These are phyloP conservation scores for Helicoverpa zea DNA, from an alignment of 1,140 invertebrate genomes.

Conservation along the genomic window DNA sequence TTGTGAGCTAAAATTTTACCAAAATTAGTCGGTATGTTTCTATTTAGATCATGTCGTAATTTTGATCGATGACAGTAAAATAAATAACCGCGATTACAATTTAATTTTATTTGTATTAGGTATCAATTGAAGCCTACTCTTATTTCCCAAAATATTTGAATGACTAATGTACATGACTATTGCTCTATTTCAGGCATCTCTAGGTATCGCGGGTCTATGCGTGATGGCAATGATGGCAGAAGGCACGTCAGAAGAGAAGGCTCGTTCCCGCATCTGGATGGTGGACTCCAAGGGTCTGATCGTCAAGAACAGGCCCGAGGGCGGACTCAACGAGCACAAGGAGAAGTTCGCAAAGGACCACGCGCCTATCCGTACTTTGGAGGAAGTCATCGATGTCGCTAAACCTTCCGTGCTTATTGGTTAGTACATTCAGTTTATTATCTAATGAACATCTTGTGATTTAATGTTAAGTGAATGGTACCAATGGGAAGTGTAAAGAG, in stretches of 20 bases:
- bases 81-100: too few relatives aligned
- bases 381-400: slow-evolving; percentile 92
- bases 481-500: too few relatives aligned
- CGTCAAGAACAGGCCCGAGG: slow-evolving; percentile 92
- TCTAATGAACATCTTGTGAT: too few relatives aligned
- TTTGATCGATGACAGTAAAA: too few relatives aligned
- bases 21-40: too few relatives aligned
- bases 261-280: slow-evolving; percentile 91
- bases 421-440: slow-evolving; percentile 63
- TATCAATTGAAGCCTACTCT: too few relatives aligned
- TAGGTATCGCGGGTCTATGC: slow-evolving; percentile 96
- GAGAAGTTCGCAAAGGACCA: slow-evolving; percentile 91
- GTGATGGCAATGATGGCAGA: slow-evolving; percentile 95
- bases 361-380: slow-evolving; percentile 90
- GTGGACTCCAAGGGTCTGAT: slow-evolving; percentile 91
- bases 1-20: too few relatives aligned
- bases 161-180: too few relatives aligned
- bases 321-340: slow-evolving; percentile 93
- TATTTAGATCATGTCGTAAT: too few relatives aligned
- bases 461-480: too few relatives aligned
- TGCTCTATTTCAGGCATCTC: slow-evolving; percentile 88
- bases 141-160: too few relatives aligned
- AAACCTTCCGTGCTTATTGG: slow-evolving; percentile 96
- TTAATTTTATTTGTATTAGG: too few relatives aligned
- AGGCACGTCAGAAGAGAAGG: slow-evolving; percentile 91